phyloP scores from a whole-genome alignment of 2,797 vertebrate species.

The Aselliscus stoliczkanus region DNA sequence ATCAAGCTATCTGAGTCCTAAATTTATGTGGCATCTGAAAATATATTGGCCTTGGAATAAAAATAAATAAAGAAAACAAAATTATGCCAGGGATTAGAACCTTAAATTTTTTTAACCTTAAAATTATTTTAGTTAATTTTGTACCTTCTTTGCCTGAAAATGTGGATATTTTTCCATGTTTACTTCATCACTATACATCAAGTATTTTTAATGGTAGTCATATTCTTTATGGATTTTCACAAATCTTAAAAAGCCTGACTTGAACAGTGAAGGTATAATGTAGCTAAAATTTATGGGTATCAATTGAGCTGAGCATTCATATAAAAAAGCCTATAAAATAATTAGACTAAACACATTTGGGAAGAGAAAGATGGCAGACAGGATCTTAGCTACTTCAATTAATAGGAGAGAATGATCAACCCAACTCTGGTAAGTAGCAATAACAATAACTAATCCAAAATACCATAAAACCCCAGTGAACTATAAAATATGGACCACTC shows the following conservation, averaged over 20 bases:
- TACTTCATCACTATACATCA: background rate
- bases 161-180: background rate
- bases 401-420: background rate
- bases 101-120: background rate
- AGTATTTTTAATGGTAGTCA: slow-evolving; percentile 33
- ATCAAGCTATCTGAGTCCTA: slow-evolving; percentile 29
- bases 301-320: slow-evolving; percentile 46
- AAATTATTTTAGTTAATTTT: slow-evolving; percentile 33
- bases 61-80: slow-evolving; percentile 14
- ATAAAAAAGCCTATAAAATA: slow-evolving; percentile 27
- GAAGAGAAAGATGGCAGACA: slow-evolving; percentile 14
- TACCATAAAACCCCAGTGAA: background rate
- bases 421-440: background rate
- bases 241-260: slow-evolving; percentile 24
- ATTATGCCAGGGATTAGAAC: background rate
- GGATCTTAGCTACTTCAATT: background rate
- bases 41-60: slow-evolving; percentile 42
- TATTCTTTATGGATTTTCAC: slow-evolving; percentile 4
- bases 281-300: slow-evolving; percentile 31
- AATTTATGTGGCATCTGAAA: slow-evolving; percentile 46
- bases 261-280: slow-evolving; percentile 32
- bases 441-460: background rate
- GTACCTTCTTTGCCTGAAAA: background rate
- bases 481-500: background rate
- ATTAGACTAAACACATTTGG: slow-evolving; percentile 48